Evolutionary conservation across 2,888 invertebrate species (phyloP), one percentile per base, ranked within the genome.

Genomic region (Plagodis pulveraria): DNA sequence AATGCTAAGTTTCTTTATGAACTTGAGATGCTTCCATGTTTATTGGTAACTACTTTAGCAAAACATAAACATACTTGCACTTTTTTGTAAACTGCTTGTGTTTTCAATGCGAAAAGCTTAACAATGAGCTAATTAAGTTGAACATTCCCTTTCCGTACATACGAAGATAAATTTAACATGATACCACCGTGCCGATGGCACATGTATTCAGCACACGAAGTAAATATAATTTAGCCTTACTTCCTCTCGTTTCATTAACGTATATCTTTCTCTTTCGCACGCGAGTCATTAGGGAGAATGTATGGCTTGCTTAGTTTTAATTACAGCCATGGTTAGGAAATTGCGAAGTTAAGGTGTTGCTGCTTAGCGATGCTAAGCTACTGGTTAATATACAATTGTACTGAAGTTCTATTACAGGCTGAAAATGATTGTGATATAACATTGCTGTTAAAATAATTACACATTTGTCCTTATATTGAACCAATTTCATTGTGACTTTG

Each of bases 221-320:
- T 76, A 78, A 80, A 86, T 83, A 83, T 87, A 86, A 87, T 85
- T 86, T 78, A 75, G 72, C 66, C 66, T 81, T 86, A 76, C 78
- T 88, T 86, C 78, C 73, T 73, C 76, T 72, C 66, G 72, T 66
- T 53, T 69, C 72, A 66, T 65, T 22, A 2, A 22, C 1, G 49
- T 58, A 46, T 50, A 41, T 42, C 43, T 60, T 64, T 50, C 63
- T 78, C 76, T 71, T 73, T 67, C 69, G 59, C 22, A 22, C 68
- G 50, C 62, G 50, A 72, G 71, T 75, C 73, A 73, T 72, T 77
- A 77, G 72, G 70, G 72, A 67, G 64, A 79, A 79, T 73, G 72
- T 80, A 82, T 71, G 78, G 73, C 74, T 69, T 77, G 79, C 81
- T 84, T 82, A 78, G 83, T 83, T 87, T 86, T 88, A 88, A 88